phyloP scores from a whole-genome alignment of 2,113 vertebrate genomes.

The Bubalus kerabau region DNA sequence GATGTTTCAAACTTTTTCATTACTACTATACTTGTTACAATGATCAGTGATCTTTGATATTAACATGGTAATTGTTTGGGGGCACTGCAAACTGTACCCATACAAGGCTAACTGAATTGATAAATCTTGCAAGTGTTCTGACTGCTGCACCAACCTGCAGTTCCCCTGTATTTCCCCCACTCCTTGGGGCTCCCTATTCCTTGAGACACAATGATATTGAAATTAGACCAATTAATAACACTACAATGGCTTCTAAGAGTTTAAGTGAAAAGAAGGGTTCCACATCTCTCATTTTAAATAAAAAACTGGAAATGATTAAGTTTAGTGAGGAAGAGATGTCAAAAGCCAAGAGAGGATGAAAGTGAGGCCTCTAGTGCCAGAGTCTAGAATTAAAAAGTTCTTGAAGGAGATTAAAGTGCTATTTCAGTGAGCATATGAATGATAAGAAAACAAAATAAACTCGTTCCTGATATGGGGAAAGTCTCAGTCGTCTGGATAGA shows the following conservation, averaged over 20 bases:
- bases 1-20: background rate
- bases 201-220: background rate
- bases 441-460: background rate
- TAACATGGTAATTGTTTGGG: background rate
- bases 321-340: background rate
- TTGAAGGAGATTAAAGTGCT: background rate
- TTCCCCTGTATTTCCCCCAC: background rate
- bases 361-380: background rate
- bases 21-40: background rate
- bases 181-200: background rate
- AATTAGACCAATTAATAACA: background rate
- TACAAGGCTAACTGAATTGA: background rate
- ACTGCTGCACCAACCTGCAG: background rate
- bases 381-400: background rate
- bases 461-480: background rate
- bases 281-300: background rate
- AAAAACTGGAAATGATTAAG: background rate
- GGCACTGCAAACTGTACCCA: background rate
- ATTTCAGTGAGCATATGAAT: background rate
- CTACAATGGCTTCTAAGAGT: background rate
- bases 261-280: background rate
- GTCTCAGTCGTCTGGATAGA: background rate
- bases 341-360: background rate
- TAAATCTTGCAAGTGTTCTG: background rate
- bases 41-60: background rate